A percentile compares a stretch with the other conserved stretches of the same genome.
phyloP scores from a whole-genome alignment of 2,888 invertebrate genomes.

The Lasioglossum vierecki region DNA sequence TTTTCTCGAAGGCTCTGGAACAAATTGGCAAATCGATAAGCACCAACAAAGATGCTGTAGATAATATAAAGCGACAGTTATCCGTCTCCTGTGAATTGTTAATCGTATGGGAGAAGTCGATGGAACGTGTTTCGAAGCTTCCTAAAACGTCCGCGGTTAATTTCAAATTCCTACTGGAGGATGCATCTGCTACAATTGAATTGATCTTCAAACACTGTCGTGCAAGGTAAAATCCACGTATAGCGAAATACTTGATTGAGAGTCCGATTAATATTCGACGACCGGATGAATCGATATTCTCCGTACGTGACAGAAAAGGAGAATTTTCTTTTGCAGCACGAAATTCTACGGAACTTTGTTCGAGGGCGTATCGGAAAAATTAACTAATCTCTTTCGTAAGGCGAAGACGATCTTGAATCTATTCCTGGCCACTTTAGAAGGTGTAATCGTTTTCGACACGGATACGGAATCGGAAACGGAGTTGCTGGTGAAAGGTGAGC shows the following conservation, averaged over 20 bases:
- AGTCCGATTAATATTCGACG: neutral
- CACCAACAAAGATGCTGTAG: constrained; percentile 16
- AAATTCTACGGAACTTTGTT: constrained; percentile 69
- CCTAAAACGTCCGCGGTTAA: constrained; percentile 62
- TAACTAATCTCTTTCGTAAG: constrained; percentile 75
- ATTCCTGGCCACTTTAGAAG: constrained; percentile 74
- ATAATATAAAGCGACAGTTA: constrained; percentile 62
- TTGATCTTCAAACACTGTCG: constrained; percentile 75
- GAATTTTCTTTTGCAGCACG: constrained; percentile 68
- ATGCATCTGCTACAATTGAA: constrained; percentile 69
- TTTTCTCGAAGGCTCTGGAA: constrained; percentile 60
- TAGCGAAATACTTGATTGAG: neutral
- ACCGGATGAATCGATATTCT: neutral
- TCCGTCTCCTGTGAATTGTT: constrained; percentile 66
- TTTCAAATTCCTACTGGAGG: constrained; percentile 68
- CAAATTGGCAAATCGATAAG: constrained; percentile 48
- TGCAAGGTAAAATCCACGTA: constrained; percentile 68
- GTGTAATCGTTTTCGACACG: constrained; percentile 70
- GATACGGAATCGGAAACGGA: constrained; percentile 70
- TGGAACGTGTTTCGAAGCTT: constrained; percentile 69
- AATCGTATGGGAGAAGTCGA: constrained; percentile 74
- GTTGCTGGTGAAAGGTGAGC: constrained; percentile 71
- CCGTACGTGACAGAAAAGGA: neutral
- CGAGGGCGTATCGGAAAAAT: constrained; percentile 63
- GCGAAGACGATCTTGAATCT: constrained; percentile 71